Evolutionary conservation across 2,797 vertebrate species (phyloP).

Genomic region (Tinamus major): DNA sequence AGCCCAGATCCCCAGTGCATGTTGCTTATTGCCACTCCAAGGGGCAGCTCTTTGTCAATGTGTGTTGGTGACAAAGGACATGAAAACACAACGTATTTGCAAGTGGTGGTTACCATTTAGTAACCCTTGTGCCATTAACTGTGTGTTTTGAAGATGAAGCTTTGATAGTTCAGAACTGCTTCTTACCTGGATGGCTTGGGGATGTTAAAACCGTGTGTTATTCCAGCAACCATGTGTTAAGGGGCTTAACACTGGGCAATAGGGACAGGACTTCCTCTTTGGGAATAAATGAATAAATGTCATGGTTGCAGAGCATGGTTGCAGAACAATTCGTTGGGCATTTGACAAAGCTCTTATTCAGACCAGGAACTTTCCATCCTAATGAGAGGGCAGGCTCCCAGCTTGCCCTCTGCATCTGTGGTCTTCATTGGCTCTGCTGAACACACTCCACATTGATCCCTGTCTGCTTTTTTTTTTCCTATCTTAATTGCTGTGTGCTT

Average conservation of each 20-base stretch:
- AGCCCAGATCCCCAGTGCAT: not conserved
- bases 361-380: not conserved
- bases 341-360: not conserved
- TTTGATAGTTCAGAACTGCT: not conserved
- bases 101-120: rapidly evolving
- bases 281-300: not conserved
- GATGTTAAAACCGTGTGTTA: not conserved
- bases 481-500: rapidly evolving
- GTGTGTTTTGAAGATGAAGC: not conserved
- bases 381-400: rapidly evolving
- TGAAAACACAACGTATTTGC: too few relatives aligned
- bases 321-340: rapidly evolving
- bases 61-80: rapidly evolving
- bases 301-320: rapidly evolving
- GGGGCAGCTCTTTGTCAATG: not conserved
- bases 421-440: not conserved
- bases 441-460: rapidly evolving
- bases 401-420: not conserved
- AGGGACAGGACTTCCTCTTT: rapidly evolving
- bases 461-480: not conserved
- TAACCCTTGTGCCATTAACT: not conserved
- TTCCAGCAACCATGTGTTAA: rapidly evolving
- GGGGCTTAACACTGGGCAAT: rapidly evolving
- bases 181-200: not conserved
- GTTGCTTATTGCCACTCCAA: not conserved